Evolutionary conservation across 2,113 vertebrate species (phyloP).

Genomic region (Podocnemis expansa): DNA sequence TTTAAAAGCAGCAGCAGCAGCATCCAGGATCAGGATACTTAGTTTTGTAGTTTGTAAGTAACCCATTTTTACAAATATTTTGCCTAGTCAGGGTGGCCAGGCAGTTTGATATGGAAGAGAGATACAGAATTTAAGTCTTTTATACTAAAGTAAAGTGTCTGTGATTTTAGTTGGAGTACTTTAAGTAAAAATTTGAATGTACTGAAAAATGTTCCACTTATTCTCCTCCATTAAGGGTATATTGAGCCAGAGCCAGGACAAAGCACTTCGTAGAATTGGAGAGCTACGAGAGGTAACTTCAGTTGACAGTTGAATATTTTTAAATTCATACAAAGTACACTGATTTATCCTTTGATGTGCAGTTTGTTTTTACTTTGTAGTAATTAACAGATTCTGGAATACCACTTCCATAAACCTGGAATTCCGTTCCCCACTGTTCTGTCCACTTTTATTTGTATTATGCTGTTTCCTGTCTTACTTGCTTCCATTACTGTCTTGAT

Average conservation of each 20-base stretch:
- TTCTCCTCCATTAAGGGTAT: slow-evolving; percentile 80
- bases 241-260: slow-evolving; percentile 97
- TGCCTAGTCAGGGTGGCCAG: background rate
- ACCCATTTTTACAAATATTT: background rate
- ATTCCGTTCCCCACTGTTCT: background rate
- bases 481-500: background rate
- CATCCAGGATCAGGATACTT: background rate
- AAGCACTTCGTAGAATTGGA: slow-evolving; percentile 93
- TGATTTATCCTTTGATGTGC: background rate
- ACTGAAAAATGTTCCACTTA: background rate
- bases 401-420: background rate
- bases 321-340: background rate
- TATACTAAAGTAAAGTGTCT: background rate
- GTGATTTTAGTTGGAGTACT: background rate
- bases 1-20: background rate
- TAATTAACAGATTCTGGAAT: background rate
- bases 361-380: background rate
- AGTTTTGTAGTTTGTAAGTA: background rate
- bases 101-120: background rate
- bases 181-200: background rate
- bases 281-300: slow-evolving; percentile 92
- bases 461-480: background rate
- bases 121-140: background rate
- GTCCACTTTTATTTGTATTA: background rate
- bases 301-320: background rate